Evolutionary conservation across 2,797 vertebrate genomes (phyloP).

Genomic region (Diglossa cyanea): DNA sequence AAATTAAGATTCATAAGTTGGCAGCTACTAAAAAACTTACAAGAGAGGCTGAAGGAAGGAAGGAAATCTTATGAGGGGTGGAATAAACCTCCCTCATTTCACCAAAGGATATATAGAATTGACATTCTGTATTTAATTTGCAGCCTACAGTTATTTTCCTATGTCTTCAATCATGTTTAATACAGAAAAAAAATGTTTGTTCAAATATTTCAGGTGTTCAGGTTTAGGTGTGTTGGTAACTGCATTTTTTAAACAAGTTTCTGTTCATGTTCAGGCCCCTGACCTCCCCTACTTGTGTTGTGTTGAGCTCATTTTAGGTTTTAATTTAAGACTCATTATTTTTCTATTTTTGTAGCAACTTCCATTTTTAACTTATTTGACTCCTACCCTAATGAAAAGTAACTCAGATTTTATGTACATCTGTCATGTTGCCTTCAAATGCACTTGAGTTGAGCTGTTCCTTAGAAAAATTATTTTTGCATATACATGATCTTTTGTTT

Average conservation of each 20-base stretch:
- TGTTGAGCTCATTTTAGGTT: background rate
- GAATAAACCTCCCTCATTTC: background rate
- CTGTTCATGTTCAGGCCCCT: background rate
- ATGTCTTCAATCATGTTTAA: background rate
- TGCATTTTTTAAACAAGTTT: background rate
- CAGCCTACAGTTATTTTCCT: background rate
- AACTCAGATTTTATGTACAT: background rate
- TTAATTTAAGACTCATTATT: background rate
- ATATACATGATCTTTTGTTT: background rate
- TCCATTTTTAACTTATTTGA: background rate
- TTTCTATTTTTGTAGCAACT: background rate
- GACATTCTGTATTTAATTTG: background rate
- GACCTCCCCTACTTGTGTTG: background rate
- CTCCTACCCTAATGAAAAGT: background rate
- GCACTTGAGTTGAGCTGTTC: background rate
- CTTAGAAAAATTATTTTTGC: background rate
- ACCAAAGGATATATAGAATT: background rate
- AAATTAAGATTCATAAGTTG: background rate
- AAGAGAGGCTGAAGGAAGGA: background rate
- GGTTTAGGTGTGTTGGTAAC: fast-evolving
- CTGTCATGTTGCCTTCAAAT: background rate
- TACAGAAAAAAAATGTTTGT: background rate
- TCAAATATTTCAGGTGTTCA: background rate
- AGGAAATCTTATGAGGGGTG: background rate
- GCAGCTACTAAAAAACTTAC: background rate